These are phyloP conservation scores for Ammodytes marinus DNA, from an alignment of 2,113 vertebrate genomes.

Conservation along the genomic window DNA sequence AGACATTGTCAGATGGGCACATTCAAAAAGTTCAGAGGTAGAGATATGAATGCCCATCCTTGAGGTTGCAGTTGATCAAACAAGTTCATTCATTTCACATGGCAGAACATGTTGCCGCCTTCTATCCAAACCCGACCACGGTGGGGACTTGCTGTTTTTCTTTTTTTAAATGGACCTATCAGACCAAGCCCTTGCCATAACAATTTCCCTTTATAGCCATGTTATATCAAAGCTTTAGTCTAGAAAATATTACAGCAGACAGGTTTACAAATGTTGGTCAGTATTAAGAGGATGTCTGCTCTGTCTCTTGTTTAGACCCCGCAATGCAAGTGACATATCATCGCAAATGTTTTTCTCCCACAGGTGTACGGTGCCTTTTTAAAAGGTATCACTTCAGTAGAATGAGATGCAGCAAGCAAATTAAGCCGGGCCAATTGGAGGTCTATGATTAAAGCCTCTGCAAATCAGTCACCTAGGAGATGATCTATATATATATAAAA, in stretches of 20 bases:
- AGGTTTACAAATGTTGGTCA: not conserved
- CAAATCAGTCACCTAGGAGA: conserved; percentile 1
- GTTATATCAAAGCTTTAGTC: not conserved
- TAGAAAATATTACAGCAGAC: not conserved
- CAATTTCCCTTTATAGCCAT: not conserved
- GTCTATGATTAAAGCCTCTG: not conserved
- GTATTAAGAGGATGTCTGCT: not conserved
- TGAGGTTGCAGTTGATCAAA: conserved; percentile 53
- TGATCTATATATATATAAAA: not conserved
- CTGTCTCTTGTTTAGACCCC: too few species aligned
- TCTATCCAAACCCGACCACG: conserved; percentile 15
- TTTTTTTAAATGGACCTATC: not conserved
- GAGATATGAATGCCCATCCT: conserved; percentile 60
- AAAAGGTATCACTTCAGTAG: not conserved
- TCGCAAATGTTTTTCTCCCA: not conserved
- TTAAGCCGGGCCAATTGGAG: conserved; percentile 4
- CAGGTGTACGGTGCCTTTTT: conserved; percentile 22
- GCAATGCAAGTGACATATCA: not conserved
- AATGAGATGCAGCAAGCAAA: not conserved
- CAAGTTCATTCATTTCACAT: conserved; percentile 53
- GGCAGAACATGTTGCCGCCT: conserved; percentile 56
- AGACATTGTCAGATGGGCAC: conserved; percentile 78
- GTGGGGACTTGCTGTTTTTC: not conserved
- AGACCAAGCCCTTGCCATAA: not conserved
- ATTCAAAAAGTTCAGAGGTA: conserved; percentile 83